A percentile compares a stretch with the other conserved stretches of the same genome.
Evolutionary conservation across 2,888 invertebrate species (phyloP).

Genomic region (Pterobdella sp.): DNA sequence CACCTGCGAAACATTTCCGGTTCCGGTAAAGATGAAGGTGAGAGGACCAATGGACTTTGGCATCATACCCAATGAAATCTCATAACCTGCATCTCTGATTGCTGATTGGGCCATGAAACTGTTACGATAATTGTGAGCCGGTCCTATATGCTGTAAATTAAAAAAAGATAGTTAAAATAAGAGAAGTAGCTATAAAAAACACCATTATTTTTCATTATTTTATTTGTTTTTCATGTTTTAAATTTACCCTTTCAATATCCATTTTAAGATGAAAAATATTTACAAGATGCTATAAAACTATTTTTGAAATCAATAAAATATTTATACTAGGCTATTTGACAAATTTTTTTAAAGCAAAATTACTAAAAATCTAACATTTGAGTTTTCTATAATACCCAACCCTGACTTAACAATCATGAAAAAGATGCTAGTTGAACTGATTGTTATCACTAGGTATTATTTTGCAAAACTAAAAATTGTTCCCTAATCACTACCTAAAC

Average conservation of each 20-base stretch:
- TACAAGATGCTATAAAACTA: no score
- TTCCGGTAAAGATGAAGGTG: conserved; percentile 94
- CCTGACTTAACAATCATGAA: no score
- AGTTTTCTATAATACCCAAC: no score
- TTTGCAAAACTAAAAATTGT: no score
- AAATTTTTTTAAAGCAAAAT: no score
- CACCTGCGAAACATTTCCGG: conserved; percentile 86
- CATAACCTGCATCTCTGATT: conserved; percentile 96
- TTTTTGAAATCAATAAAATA: no score
- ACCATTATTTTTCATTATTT: not conserved
- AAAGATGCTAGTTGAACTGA: no score
- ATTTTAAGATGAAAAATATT: no score
- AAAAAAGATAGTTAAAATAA: not conserved
- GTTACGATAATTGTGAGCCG: conserved; percentile 95
- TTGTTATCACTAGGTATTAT: no score
- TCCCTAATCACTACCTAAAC: no score
- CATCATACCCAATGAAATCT: conserved; percentile 88
- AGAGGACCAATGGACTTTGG: conserved; percentile 93
- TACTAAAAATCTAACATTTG: no score
- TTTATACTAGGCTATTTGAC: no score
- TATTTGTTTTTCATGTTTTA: not conserved
- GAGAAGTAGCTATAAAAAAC: not conserved
- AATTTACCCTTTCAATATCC: not conserved
- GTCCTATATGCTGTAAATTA: conserved; percentile 73
- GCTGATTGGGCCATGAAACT: conserved; percentile 96